A percentile compares a stretch with the other conserved stretches of the same genome.
These are phyloP conservation scores for Oceanites oceanicus DNA, from an alignment of 2,113 vertebrate genomes.

Conservation along the genomic window DNA sequence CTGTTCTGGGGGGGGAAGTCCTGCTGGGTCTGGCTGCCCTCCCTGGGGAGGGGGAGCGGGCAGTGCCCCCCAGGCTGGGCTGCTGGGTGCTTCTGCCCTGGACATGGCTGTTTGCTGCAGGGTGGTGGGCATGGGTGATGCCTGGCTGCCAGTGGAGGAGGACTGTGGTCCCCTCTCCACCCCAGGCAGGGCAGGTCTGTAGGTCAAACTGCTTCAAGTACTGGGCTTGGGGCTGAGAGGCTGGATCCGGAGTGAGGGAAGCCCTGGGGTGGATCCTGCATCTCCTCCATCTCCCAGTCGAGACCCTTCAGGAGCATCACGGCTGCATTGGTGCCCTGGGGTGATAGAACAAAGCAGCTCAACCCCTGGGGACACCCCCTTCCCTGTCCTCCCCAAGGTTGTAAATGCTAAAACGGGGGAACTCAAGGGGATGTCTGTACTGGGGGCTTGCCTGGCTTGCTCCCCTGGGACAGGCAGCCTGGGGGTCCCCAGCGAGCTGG, in stretches of 20 bases:
- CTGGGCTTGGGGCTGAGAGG: not conserved
- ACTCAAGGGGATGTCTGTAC: rapidly evolving
- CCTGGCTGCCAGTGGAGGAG: not conserved
- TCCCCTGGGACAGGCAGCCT: not conserved
- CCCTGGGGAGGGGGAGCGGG: too few relatives aligned
- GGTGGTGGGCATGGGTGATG: too few relatives aligned
- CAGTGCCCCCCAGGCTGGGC: not conserved
- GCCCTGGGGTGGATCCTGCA: not conserved
- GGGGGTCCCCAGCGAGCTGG: not conserved
- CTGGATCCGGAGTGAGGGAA: rapidly evolving
- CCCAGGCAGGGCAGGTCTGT: not conserved
- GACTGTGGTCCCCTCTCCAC: not conserved
- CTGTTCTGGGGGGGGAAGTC: rapidly evolving
- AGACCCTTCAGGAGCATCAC: rapidly evolving
- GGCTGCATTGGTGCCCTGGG: rapidly evolving
- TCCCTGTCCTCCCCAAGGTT: too few relatives aligned
- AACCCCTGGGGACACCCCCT: not conserved
- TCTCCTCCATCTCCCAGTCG: rapidly evolving
- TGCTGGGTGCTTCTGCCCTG: not conserved
- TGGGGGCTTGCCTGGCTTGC: not conserved
- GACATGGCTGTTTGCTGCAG: not conserved
- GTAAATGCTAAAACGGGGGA: rapidly evolving
- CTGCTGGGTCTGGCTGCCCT: not conserved
- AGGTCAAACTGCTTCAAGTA: not conserved
- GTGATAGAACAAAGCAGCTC: not conserved